Evolutionary conservation across 2,797 vertebrate species (phyloP), one percentile per base, ranked within the genome.

Genomic region (Heterohyrax brucei): DNA sequence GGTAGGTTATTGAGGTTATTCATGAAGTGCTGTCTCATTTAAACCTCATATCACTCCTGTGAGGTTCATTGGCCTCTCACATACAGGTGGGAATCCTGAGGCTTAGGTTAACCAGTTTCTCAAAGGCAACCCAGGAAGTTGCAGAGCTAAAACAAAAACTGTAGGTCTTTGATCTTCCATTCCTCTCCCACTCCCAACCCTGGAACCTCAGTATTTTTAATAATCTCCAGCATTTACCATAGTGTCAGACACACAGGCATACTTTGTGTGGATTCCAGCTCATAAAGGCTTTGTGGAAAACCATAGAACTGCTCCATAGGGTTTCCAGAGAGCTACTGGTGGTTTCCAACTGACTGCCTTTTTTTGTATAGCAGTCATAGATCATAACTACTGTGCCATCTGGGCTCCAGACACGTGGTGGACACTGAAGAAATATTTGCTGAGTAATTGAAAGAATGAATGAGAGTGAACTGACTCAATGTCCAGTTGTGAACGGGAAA

Each of bases 371-470:
- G 53, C 53, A 56, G 12, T 16, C 53, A 16, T 56, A 16, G 53
- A 12, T 56, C 53, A 4, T 10, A 56, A 56, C 53, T 12, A 56
- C 53, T 56, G 53, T 56, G 53, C 53, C 53, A 56, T 16, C 53
- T 14, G 53, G 53, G 12, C 53, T 56, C 28, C n/a, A 88, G 77
- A 64, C 75, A 80, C 78, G 73, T 1, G 75, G 33, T 76, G 68
- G 75, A 95, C 33, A 13, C 87, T 87, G 84, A 56, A 61, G 70
- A 91, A 94, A 93, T 82, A 81, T 76, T 81, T 93, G 70, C 59
- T 53, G 70, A 90, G 92, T 83, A 96, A 94, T 48, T 87, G 73
- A 73, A 94, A 94, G 83, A 83, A 87, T 87, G 95, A 97, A 93
- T 93, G 87, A 93, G 62, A 82, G 86, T 50, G 56, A 80, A 88